A percentile compares a stretch with the other conserved stretches of the same genome.
Conservation (phyloP, 2,888 invertebrate species). For the Dasypogon diadema region DNA sequence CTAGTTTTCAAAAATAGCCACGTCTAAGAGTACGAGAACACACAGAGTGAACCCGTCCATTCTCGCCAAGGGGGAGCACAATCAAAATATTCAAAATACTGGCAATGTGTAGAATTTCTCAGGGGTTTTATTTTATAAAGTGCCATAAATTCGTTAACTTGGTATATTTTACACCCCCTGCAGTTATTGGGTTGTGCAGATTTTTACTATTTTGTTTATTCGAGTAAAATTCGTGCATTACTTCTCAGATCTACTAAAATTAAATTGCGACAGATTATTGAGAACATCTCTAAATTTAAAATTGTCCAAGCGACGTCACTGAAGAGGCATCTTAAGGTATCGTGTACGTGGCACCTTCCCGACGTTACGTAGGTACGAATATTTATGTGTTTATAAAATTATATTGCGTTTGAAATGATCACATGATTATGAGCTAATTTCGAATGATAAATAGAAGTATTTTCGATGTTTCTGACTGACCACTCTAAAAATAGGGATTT, state of each 20-base stretch:
- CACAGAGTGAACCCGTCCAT: not conserved
- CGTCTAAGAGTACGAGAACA: slow-evolving; percentile 9
- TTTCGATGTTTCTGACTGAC: not conserved
- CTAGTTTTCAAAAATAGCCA: slow-evolving; percentile 58
- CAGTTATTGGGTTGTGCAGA: not conserved
- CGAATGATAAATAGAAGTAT: not conserved
- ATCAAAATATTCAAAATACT: slow-evolving; percentile 11
- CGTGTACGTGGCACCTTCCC: slow-evolving; percentile 9
- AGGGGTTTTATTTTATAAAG: not conserved
- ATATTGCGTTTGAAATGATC: slow-evolving; percentile 11
- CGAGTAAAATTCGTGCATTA: slow-evolving; percentile 28
- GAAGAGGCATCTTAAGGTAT: slow-evolving; percentile 9
- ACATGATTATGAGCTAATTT: not conserved
- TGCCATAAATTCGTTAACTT: not conserved
- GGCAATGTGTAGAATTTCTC: not conserved
- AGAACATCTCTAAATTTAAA: slow-evolving; percentile 55
- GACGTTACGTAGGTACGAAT: not conserved
- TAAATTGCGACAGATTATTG: slow-evolving; percentile 53
- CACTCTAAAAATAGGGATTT: not conserved
- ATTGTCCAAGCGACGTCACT: slow-evolving; percentile 20
- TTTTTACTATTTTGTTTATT: slow-evolving; percentile 17
- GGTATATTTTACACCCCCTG: not conserved
- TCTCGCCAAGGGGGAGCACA: slow-evolving; percentile 1
- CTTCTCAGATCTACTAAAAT: slow-evolving; percentile 36
- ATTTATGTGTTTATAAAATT: slow-evolving; percentile 13